Base-by-base conservation (phyloP, 2,888 invertebrate genomes). In the Trichogramma evanescens region DNA sequence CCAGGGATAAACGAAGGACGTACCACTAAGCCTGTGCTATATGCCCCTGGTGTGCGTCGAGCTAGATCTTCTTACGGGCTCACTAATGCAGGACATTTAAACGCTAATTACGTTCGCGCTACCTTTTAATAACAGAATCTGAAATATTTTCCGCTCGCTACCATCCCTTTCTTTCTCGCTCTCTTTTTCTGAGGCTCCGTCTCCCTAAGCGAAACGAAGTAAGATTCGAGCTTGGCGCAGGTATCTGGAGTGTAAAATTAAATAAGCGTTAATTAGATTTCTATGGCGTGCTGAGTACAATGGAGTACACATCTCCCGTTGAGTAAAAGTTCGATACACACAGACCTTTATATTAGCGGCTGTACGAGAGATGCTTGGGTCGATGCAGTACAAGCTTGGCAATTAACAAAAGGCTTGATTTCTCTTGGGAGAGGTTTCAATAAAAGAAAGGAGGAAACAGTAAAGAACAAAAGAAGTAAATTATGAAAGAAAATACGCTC, bases 371-470 rank as follows among this genome's bases (percentile, higher is more conserved):
- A 26, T 26, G 26, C 26, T 26, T 26, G 26, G 26, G 26, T 26
- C 26, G 26, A 26, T 26, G 26, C 26, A 26, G 26, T 26, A 26
- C 26, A 26, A 26, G 26, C 26, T 5, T 7, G 44, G 55, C 58
- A 62, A 56, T 55, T 59, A 53, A 40, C 39, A 41, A 50, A 57
- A 59, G 65, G 62, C 50, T 58, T 62, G 55, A 58, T 61, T 50
- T 58, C 51, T 58, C 54, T 10, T 43, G 54, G 55, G 54, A 40
- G 52, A 51, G 44, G 38, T 26, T 48, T 26, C 38, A n/a, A 49
- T 9, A 26, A 43, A 38, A 49, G 55, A 54, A 43, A 46, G 56
- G 45, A 50, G 54, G 52, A 44, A 26, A 52, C 44, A 45, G 39
- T 8, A 54, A n/a, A 41, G 42, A 40, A 54, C 26, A 59, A 51